Evolutionary conservation across 1,140 invertebrate species (phyloP).

Genomic region (Trachymyrmex septentrionalis): DNA sequence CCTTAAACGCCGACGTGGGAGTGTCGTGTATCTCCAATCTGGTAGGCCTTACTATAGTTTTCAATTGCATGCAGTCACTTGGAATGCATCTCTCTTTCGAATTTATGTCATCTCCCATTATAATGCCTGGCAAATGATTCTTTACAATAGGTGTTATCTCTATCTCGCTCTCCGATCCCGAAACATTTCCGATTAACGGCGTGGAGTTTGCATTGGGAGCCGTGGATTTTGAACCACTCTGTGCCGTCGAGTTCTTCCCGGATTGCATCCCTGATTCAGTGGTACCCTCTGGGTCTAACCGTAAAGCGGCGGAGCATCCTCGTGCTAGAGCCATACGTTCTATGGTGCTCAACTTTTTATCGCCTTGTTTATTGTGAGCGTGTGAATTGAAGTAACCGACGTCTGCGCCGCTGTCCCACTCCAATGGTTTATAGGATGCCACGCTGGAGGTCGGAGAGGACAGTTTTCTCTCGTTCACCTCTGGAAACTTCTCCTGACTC

Average conservation of each 20-base stretch:
- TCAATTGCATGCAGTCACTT: conserved; percentile 31
- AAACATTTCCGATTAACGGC: conserved; percentile 72
- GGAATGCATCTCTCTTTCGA: conserved; percentile 61
- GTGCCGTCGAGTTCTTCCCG: conserved; percentile 59
- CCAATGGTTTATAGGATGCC: conserved; percentile 89
- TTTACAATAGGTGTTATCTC: conserved; percentile 86
- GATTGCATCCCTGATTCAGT: conserved; percentile 74
- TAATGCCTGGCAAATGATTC: conserved; percentile 77
- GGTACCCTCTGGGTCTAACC: conserved; percentile 85
- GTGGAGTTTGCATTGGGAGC: conserved; percentile 83
- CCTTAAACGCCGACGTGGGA: conserved; percentile 65
- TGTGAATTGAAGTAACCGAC: conserved; percentile 89
- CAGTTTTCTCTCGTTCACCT: conserved; percentile 76
- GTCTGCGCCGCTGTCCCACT: conserved; percentile 93
- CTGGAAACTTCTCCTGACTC: conserved; percentile 68
- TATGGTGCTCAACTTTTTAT: conserved; percentile 87
- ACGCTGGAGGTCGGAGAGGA: conserved; percentile 89
- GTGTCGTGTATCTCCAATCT: conserved; percentile 60
- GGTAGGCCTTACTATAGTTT: background rate
- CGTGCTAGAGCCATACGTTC: conserved; percentile 87
- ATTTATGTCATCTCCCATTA: conserved; percentile 72
- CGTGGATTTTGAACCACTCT: conserved; percentile 40
- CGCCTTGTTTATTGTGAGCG: conserved; percentile 82
- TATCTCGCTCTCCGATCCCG: conserved; percentile 82
- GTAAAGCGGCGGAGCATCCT: conserved; percentile 81